Evolutionary conservation across 2,113 vertebrate species (phyloP), one percentile per base, ranked within the genome.

Genomic region (Apteryx mantelli): DNA sequence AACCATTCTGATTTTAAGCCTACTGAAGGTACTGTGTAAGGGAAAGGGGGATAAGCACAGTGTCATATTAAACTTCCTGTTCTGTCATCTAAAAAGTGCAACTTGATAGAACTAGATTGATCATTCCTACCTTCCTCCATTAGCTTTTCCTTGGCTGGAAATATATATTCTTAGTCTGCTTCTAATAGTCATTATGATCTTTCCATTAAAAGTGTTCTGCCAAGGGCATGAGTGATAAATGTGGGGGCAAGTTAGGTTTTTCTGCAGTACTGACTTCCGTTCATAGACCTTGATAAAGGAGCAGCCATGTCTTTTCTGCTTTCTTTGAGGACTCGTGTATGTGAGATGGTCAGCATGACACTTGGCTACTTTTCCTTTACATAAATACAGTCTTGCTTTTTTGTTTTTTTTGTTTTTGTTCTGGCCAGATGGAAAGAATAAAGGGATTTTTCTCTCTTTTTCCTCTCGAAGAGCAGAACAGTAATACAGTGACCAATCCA

Each of bases 41-140:
- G 42, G 71, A 44, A 68, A 21, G 22, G 53, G 89, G 58, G 71
- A 53, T 76, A 83, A 86, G 82, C 86, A 88, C 75, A 86, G 32
- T 87, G 85, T 91, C 87, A 86, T 80, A 63, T 66, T 94, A 94
- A 94, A 86, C 85, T 82, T 56, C 13, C 55, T 56, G 28, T 84
- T 19, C 64, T 86, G 91, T 89, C 30, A 44, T 88, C 53, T 40
- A n/a, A 76, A 53, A 18, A 40, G 15, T 93, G 94, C 94, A 94
- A 94, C 71, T 83, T 90, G 88, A 93, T 96, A 68, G 86, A 82
- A 53, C 64, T 69, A 84, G 65, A 61, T 28, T 69, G 84, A 73
- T 53, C 76, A 69, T 55, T 71, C 75, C 78, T 81, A 25, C 70
- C 53, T 42, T 90, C 38, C 18, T 11, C 60, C 3, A 28, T 88